A percentile compares a stretch with the other conserved stretches of the same genome.
Conservation (phyloP, 2,797 vertebrate species). For the Sebastiscus tertius region DNA sequence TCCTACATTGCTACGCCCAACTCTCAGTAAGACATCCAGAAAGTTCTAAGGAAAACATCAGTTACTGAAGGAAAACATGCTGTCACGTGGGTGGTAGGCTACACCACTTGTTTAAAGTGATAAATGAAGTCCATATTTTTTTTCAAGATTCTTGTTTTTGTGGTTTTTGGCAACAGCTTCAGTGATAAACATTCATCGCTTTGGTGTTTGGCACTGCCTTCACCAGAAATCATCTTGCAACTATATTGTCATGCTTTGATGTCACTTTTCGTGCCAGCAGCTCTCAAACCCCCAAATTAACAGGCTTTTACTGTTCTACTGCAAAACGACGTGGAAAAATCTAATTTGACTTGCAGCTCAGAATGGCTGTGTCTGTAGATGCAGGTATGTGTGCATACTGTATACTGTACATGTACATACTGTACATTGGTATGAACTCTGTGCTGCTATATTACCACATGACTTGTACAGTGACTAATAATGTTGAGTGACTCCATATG, state of each 20-base stretch:
- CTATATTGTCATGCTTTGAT: slow-evolving; percentile 55
- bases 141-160: slow-evolving; percentile 55
- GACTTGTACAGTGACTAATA: background rate
- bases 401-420: background rate
- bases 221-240: slow-evolving; percentile 53
- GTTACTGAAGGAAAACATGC: slow-evolving; percentile 44
- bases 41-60: slow-evolving; percentile 7
- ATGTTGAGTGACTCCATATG: background rate
- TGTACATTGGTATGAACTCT: background rate
- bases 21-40: slow-evolving; percentile 17
- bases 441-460: background rate
- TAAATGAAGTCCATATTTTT: slow-evolving; percentile 62
- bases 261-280: slow-evolving; percentile 34
- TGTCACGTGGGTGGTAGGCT: slow-evolving; percentile 55
- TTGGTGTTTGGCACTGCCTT: slow-evolving; percentile 51
- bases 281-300: slow-evolving; percentile 34
- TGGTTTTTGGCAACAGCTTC: slow-evolving; percentile 54
- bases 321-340: background rate
- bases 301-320: slow-evolving; percentile 21
- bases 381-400: background rate
- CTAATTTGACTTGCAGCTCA: background rate
- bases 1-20: slow-evolving; percentile 7
- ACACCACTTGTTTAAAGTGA: slow-evolving; percentile 53
- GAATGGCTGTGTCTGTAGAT: background rate
- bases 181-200: slow-evolving; percentile 52